Evolutionary conservation across 2,797 vertebrate species (phyloP), one percentile per base, ranked within the genome.

Genomic region (Xerus rutilus): DNA sequence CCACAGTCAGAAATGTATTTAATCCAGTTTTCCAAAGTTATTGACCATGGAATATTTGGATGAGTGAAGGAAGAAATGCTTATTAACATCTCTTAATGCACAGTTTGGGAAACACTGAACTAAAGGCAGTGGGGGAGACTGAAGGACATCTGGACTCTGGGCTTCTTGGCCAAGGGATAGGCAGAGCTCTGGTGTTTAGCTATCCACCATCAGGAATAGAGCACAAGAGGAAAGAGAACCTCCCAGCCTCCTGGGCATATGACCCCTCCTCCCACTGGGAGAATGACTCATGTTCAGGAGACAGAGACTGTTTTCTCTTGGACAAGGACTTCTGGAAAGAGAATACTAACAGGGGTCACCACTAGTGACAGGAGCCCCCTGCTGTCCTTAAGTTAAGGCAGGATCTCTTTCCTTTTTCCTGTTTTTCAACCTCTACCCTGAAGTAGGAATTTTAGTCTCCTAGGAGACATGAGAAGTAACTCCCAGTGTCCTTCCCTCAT

Each of bases 301-400:
- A 64, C 3, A n/a, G 49, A 84, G 30, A 9, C 9, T 12, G 30
- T 54, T 62, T 82, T 79, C 89, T 54, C 52, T 69, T 59, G 28
- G 52, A 69, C 39, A 89, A 89, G 43, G 73, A 45, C 74, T 95
- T 88, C 57, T 73, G 59, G 35, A 84, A 84, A 67, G 72, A 69
- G 43, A 69, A 77, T 11, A n/a, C 67, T 90, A 69, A 91, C 0
- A 77, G 52, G 3, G 17, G 35, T 7, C n/a, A 7, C 5, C 10
- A 43, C 39, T 43, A 11, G 43, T 3, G 5, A 39, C 12, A 69
- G 62, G 14, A n/a, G 12, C 0, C 28, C 25, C 49, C 65, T 45
- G 39, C 28, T 32, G 2, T 21, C 67, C 30, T 79, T 64, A 23
- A 81, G 11, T 47, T 12, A 39, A 0, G 14, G 6, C 30, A 25